Conservation (phyloP, 2,888 invertebrate genomes). For the Xanthorhoe spadicearia region DNA sequence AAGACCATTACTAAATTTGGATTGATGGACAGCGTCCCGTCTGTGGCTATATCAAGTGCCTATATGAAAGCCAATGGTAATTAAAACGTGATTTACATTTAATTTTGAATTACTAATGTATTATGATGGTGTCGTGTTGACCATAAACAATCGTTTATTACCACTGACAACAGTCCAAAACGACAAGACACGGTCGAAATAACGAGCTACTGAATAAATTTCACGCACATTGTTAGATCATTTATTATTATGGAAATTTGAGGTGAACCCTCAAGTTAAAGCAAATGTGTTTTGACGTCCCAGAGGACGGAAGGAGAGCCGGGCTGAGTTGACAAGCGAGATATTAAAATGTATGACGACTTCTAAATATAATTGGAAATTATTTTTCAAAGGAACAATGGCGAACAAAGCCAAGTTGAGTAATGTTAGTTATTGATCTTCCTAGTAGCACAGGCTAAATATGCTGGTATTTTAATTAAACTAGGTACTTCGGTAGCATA, state of each 20-base stretch:
- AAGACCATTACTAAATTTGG: too few relatives aligned
- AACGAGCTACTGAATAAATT: constrained; percentile 61
- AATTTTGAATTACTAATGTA: too few relatives aligned
- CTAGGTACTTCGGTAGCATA: too few relatives aligned
- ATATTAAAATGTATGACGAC: constrained; percentile 22
- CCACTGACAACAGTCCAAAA: constrained; percentile 14
- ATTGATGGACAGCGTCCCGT: too few relatives aligned
- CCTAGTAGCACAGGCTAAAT: too few relatives aligned
- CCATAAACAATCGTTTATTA: not conserved
- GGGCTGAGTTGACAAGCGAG: constrained; percentile 44
- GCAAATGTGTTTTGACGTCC: constrained; percentile 54
- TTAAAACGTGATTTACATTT: too few relatives aligned
- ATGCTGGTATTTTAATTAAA: too few relatives aligned
- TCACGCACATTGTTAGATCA: constrained; percentile 53
- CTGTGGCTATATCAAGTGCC: too few relatives aligned
- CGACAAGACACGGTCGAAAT: constrained; percentile 39
- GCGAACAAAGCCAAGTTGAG: not conserved
- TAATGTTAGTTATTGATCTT: not conserved
- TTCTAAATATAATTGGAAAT: constrained; percentile 4
- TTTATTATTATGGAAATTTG: constrained; percentile 58
- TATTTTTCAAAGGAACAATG: not conserved
- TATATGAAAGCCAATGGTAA: too few relatives aligned
- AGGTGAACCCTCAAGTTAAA: constrained; percentile 47
- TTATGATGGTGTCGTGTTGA: too few relatives aligned
- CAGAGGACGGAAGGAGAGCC: constrained; percentile 47